These are phyloP conservation scores for Thinocorus orbignyianus DNA, from an alignment of 2,113 vertebrate genomes.

Conservation along the genomic window DNA sequence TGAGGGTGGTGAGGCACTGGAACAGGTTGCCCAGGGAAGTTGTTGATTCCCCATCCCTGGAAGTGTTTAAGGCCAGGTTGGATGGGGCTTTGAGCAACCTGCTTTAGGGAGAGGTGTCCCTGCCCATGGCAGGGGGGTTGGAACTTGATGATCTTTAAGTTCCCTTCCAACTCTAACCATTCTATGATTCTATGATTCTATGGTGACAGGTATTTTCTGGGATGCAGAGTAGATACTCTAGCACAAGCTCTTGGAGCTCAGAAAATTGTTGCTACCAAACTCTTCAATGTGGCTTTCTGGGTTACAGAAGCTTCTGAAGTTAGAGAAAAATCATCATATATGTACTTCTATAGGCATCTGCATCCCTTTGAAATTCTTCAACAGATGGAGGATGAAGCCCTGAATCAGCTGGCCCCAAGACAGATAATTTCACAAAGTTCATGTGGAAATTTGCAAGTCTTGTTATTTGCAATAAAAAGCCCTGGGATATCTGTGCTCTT, in stretches of 20 bases:
- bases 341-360: not conserved
- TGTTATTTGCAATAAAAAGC: not conserved
- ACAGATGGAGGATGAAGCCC: not conserved
- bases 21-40: no score
- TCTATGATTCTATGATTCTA: no score
- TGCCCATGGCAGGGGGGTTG: no score
- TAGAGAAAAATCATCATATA: not conserved
- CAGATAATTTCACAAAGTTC: not conserved
- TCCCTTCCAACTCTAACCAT: no score
- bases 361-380: not conserved
- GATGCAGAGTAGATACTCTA: not conserved
- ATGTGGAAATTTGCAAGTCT: not conserved
- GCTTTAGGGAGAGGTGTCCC: no score
- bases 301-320: not conserved
- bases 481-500: not conserved
- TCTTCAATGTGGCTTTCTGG: not conserved
- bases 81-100: no score
- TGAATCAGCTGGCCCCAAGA: not conserved
- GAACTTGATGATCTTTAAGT: no score
- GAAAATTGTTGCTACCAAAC: not conserved
- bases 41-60: no score
- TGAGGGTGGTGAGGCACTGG: no score
- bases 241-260: not conserved
- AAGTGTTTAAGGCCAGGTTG: no score
- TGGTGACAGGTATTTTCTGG: not conserved